A percentile compares a stretch with the other conserved stretches of the same genome.
These are phyloP conservation scores for Lagopus muta DNA, from an alignment of 2,113 vertebrate species.

Conservation along the genomic window DNA sequence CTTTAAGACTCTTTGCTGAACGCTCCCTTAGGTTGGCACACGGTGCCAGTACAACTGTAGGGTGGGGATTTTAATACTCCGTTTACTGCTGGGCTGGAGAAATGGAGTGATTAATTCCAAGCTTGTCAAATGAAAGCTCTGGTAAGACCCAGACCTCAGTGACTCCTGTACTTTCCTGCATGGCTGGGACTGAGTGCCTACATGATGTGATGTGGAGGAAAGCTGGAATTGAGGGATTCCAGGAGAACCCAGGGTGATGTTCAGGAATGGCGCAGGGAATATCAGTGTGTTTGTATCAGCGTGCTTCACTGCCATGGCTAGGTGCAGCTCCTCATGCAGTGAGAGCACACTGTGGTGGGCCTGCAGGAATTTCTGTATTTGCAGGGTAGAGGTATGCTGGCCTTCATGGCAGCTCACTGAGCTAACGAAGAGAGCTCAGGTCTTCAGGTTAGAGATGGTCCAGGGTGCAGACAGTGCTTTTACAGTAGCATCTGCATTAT, in stretches of 20 bases:
- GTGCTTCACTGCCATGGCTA: not conserved
- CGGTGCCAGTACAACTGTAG: not conserved
- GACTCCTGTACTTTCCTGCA: not conserved
- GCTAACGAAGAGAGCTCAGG: not conserved
- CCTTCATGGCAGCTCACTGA: not conserved
- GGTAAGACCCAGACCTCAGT: not conserved
- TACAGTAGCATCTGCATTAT: not conserved
- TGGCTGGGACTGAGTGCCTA: not conserved
- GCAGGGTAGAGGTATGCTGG: not conserved
- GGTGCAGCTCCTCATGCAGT: not conserved
- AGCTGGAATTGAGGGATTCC: not conserved
- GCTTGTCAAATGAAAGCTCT: not conserved
- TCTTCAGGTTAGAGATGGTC: not conserved
- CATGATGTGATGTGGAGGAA: not conserved
- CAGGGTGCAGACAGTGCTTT: not conserved
- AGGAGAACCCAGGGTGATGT: not conserved
- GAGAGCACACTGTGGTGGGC: not conserved
- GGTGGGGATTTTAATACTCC: not conserved
- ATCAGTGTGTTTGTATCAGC: not conserved
- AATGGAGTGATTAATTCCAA: not conserved
- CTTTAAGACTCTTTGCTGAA: conserved; percentile 3
- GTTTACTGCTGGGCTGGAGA: not conserved
- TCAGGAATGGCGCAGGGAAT: not conserved
- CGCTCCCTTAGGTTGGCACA: not conserved
- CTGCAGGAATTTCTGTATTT: fast-evolving